Conservation (phyloP, 2,113 vertebrate genomes). For the Pseudopodoces humilis region DNA sequence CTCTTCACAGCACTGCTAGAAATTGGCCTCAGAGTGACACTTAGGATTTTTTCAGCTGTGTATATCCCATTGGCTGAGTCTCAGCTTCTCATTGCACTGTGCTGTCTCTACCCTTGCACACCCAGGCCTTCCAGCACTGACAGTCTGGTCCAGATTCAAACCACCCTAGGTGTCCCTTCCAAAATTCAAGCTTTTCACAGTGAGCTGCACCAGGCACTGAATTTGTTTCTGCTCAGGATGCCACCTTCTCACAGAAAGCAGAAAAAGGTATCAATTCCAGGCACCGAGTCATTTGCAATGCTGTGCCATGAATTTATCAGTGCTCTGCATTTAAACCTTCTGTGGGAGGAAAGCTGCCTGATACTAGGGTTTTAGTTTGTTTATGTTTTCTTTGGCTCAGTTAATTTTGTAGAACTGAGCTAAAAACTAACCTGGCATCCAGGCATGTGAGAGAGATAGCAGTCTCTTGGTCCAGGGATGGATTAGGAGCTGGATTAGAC, state of each 20-base stretch:
- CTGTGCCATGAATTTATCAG: background rate
- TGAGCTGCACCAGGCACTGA: background rate
- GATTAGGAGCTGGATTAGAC: background rate
- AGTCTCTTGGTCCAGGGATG: background rate
- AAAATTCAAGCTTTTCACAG: background rate
- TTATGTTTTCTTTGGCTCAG: background rate
- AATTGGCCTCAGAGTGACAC: background rate
- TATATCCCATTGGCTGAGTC: background rate
- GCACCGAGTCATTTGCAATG: background rate
- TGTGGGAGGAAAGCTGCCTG: background rate
- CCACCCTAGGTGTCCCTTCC: background rate
- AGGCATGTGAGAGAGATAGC: background rate
- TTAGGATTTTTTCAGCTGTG: background rate
- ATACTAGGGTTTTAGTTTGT: background rate
- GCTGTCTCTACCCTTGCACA: background rate
- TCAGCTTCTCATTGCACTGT: accelerated
- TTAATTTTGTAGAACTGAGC: background rate
- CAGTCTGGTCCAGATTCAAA: background rate
- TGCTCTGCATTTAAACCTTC: background rate
- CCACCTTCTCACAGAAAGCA: background rate
- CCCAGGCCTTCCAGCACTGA: background rate
- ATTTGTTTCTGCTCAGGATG: background rate
- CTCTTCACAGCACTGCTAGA: background rate
- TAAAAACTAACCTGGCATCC: background rate
- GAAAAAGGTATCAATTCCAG: background rate